Base-by-base conservation (phyloP, 1,140 invertebrate genomes). In the Plodia interpunctella region DNA sequence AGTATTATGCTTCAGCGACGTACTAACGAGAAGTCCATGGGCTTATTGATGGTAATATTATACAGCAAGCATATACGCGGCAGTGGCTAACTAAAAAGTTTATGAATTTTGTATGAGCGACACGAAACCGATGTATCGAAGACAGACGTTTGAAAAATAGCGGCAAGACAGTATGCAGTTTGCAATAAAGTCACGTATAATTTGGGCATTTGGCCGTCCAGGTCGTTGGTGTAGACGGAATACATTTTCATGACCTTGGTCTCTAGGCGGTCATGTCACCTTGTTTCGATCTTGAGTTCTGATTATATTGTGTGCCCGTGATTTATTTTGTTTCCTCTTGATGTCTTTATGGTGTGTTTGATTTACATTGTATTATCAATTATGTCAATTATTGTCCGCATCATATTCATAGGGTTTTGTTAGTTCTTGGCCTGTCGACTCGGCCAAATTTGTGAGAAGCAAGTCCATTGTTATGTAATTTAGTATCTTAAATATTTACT, bases 111-210 rank as follows among this genome's bases (percentile, higher is more conserved):
- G 78, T 80, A 87, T 86, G 70, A 65, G 56, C 53, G 69, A 63
- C 70, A 74, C 68, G 62, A 72, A 72, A 74, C 66, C 72, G 71
- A 78, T 76, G 78, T 70, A 60, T 28, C 55, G 59, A 57, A 60
- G 56, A 63, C 56, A 55, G 57, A 58, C 44, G 57, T 55, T 64
- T 81, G 77, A 83, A 78, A 70, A 72, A 79, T 78, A 68, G 66
- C 18, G 50, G 50, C 10, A n/a, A 57, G 65, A 76, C 76, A 74
- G 77, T 70, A 83, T 86, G 83, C 83, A 86, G 76, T 81, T 82
- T 86, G 83, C 83, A 87, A 65, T 74, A 63, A 49, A 52, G 53
- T 66, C 61, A 30, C 60, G 83, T 76, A 87, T 87, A 87, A 87
- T 84, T 77, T 63, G 64, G 59, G 72, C 76, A 80, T 87, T 84